Percentiles rank a stretch among this genome's conserved stretches.
Evolutionary conservation across 2,113 vertebrate species (phyloP).

Genomic region (Sula dactylatra): DNA sequence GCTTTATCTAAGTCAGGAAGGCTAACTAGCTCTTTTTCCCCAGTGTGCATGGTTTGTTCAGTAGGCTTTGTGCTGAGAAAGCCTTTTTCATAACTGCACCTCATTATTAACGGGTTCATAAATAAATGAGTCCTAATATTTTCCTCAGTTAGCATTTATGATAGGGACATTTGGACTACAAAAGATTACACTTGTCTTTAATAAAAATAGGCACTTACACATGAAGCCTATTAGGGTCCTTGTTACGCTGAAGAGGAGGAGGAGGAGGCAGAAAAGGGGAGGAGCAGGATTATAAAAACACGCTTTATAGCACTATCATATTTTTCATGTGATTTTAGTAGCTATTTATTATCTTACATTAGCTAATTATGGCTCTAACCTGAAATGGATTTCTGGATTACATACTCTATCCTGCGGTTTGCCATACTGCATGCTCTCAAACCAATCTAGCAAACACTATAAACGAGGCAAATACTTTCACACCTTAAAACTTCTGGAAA

Average conservation of each 20-base stretch:
- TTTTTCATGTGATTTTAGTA: slow-evolving; percentile 35
- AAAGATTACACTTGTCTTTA: slow-evolving; percentile 86
- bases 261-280: slow-evolving; percentile 61
- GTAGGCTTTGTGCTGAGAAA: slow-evolving; percentile 85
- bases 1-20: slow-evolving; percentile 90
- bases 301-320: background rate
- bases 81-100: slow-evolving; percentile 82
- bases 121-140: slow-evolving; percentile 91
- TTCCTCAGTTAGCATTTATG: slow-evolving; percentile 88
- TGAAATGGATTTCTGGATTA: background rate
- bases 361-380: slow-evolving; percentile 47
- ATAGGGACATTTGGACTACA: slow-evolving; percentile 84
- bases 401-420: background rate
- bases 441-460: background rate
- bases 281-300: slow-evolving; percentile 57
- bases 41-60: slow-evolving; percentile 85
- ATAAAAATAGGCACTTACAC: slow-evolving; percentile 89
- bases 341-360: slow-evolving; percentile 40
- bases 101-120: slow-evolving; percentile 94
- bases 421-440: background rate
- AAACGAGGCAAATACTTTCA: background rate
- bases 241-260: slow-evolving; percentile 60
- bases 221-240: slow-evolving; percentile 87
- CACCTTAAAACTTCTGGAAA: background rate
- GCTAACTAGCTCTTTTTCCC: slow-evolving; percentile 88